Base-by-base conservation (phyloP, 64 coral and sea anemone species). In the Montipora sp. region DNA sequence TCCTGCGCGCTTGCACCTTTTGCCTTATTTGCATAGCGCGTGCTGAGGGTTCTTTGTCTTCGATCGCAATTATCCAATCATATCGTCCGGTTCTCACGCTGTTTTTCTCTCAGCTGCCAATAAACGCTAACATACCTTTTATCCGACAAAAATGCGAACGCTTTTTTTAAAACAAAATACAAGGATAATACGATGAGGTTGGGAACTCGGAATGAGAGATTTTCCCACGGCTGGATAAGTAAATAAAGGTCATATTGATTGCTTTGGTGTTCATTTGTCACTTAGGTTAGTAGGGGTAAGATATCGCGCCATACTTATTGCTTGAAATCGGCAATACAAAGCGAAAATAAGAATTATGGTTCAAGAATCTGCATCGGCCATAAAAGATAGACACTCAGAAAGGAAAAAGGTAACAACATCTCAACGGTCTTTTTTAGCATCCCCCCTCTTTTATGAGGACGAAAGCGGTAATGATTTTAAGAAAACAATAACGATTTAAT, bases 221-320 rank as follows among this genome's bases (percentile, higher is more conserved):
- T 85, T 85, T 85, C 82, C 82, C 82, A 85, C 82, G 82, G 82
- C 82, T 85, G 45, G 65, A 45, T 71, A 85, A 68, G 82, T 85
- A 85, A 85, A 85, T 85, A 85, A 85, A 85, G 47, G 18, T 16
- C 82, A 44, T 46, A 21, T 69, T 45, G 18, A 2, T 63, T 7
- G 3, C 18, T 8, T 46, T 85, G 20, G 47, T 46, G 44, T 85
- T 85, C 82, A 85, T 85, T 85, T 72, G 65, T 85, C 82, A 50
- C 16, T 50, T 22, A 48, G 8, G 1, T 49, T 8, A 15, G 82
- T 49, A 10, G 16, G 14, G 11, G 43, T 16, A 85, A 36, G 82
- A 51, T 69, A 72, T 19, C 43, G 24, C 18, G 19, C 36, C 15
- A 68, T 19, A 66, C 14, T 2, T 13, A 13, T 70, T 51, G 75